Base-by-base conservation (phyloP, 2,797 vertebrate genomes). In the Paguma larvata region DNA sequence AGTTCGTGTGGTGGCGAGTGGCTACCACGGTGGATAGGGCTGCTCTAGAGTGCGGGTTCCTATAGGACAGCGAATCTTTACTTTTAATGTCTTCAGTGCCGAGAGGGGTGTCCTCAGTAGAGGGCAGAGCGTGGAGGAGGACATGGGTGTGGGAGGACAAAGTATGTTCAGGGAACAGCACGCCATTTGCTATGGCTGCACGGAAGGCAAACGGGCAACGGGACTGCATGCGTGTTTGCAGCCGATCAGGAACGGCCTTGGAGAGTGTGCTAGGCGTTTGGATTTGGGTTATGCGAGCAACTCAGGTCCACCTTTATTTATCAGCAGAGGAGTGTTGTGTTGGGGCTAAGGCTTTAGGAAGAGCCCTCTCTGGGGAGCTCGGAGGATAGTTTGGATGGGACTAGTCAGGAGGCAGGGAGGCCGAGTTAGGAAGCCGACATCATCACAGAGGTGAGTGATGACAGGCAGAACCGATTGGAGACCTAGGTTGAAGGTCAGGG, bases 251-350 rank as follows among this genome's bases (percentile, higher is more conserved):
- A 59, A 91, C 91, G 82, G 59, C 75, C 53, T 77, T 34, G 12
- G 83, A 82, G 34, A 70, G 77, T 27, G 48, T 85, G 25, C 79
- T 87, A 23, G 95, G 30, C 68, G 88, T 73, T 94, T 63, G 70
- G 46, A 63, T 56, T 90, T 62, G 3, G 27, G 53, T 91, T 89
- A 70, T 56, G 21, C 30, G 86, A 70, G 63, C 27, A 82, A 34
- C 56, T 56, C 38, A 23, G 63, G 13, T 23, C 53, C 70, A 73
- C 30, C 0, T 34, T 84, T 86, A 87, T 93, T 97, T 82, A 34
- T 77, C 68, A 91, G 82, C 53, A 88, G 90, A 94, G 79, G 21
- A 77, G 21, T 80, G 65, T 34, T 23, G 3, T 73, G 18, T 89
- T 94, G 41, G 34, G 75, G 59, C 30, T 65, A 78, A 79, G 67